A percentile compares a stretch with the other conserved stretches of the same genome.
phyloP scores from a whole-genome alignment of 1,140 invertebrate species.

The Anastatus disparis region DNA sequence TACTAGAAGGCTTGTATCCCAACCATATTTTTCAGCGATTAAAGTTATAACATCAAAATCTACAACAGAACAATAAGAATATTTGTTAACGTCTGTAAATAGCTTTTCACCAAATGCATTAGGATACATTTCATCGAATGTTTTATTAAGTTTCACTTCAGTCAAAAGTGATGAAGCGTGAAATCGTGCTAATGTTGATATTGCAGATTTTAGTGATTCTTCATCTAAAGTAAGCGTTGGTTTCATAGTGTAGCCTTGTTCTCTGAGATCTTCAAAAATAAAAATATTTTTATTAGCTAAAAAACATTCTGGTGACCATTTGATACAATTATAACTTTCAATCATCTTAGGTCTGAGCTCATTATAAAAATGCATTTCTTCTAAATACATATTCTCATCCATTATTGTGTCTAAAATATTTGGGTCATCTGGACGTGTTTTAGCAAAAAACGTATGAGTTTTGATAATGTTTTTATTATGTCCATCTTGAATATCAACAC shows the following conservation, averaged over 20 bases:
- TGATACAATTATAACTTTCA: neutral
- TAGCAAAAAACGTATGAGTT: neutral
- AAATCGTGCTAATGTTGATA: conserved; percentile 68
- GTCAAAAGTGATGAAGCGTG: conserved; percentile 69
- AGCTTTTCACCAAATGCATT: conserved; percentile 43
- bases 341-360: neutral
- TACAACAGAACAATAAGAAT: neutral
- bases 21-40: neutral
- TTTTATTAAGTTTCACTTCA: conserved; percentile 60
- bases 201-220: conserved; percentile 60
- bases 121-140: conserved; percentile 44
- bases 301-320: conserved; percentile 59
- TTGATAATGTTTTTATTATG: neutral
- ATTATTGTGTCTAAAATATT: neutral
- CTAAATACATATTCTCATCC: neutral
- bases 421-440: neutral
- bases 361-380: conserved; percentile 14
- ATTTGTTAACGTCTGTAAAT: conserved; percentile 10
- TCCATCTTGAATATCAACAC: neutral
- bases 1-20: neutral
- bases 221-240: conserved; percentile 37
- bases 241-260: conserved; percentile 52
- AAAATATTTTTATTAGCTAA: conserved; percentile 59
- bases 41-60: neutral
- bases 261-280: conserved; percentile 64